Percentiles rank a stretch among this genome's conserved stretches.
Conservation (phyloP, 2,113 vertebrate genomes). For the Callopanchax toddi region DNA sequence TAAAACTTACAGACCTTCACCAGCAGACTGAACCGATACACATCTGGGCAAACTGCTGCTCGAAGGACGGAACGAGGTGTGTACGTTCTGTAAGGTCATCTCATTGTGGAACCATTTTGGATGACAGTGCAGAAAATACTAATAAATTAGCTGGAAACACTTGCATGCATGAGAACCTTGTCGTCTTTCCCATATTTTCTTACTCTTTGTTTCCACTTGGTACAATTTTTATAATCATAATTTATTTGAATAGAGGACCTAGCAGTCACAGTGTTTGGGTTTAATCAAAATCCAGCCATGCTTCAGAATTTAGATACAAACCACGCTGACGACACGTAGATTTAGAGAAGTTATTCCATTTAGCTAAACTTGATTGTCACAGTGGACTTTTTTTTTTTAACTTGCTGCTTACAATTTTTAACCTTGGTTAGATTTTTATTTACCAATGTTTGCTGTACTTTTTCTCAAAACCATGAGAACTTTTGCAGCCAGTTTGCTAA, state of each 20-base stretch:
- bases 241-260: background rate
- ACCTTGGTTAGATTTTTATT: background rate
- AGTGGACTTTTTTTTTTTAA: too few species aligned
- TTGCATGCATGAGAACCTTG: background rate
- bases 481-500: slow-evolving; percentile 9
- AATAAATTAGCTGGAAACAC: slow-evolving; percentile 14
- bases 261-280: too few species aligned
- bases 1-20: slow-evolving; percentile 32
- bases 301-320: too few species aligned
- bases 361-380: too few species aligned
- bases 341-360: too few species aligned
- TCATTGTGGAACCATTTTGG: slow-evolving; percentile 26
- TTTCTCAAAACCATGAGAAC: slow-evolving; percentile 7
- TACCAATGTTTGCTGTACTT: slow-evolving; percentile 5
- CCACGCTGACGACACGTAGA: too few species aligned
- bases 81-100: slow-evolving; percentile 59
- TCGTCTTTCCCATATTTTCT: background rate
- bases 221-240: background rate
- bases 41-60: slow-evolving; percentile 50
- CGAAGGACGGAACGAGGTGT: slow-evolving; percentile 23
- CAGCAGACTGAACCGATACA: slow-evolving; percentile 51
- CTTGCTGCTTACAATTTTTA: too few species aligned
- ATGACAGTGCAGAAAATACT: slow-evolving; percentile 53
- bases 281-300: too few species aligned
- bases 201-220: background rate